phyloP scores from a whole-genome alignment of 2,888 invertebrate genomes.

The Eucera pruinosa region DNA sequence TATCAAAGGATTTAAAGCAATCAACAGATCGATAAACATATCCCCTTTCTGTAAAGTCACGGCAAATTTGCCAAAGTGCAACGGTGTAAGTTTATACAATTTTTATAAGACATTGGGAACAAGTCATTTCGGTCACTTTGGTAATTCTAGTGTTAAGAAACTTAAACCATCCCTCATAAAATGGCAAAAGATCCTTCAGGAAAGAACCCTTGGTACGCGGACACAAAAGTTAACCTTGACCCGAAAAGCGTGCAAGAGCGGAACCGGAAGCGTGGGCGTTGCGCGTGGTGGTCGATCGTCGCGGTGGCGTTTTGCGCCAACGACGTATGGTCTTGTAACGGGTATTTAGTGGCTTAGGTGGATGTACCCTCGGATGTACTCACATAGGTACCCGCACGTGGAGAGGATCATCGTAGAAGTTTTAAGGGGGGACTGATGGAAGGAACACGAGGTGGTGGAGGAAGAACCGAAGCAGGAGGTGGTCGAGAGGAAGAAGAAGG shows the following conservation, averaged over 20 bases:
- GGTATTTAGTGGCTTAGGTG: constrained; percentile 53
- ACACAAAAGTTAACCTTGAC: constrained; percentile 51
- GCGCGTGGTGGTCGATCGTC: constrained; percentile 22
- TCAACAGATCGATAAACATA: no score
- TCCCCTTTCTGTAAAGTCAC: no score
- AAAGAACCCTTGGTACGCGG: no score
- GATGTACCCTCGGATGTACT: constrained; percentile 57
- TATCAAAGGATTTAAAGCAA: no score
- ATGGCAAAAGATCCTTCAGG: background rate
- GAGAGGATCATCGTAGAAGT: constrained; percentile 24
- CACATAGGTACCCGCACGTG: constrained; percentile 35
- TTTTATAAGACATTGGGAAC: no score
- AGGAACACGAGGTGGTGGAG: constrained; percentile 53
- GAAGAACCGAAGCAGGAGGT: constrained; percentile 58
- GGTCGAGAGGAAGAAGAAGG: constrained; percentile 64
- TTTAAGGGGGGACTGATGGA: constrained; percentile 29
- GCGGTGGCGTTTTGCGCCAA: constrained; percentile 34
- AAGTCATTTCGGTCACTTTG: no score
- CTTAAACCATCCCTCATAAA: background rate
- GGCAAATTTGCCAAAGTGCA: no score
- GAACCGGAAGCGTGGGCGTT: constrained; percentile 59
- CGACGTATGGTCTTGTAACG: constrained; percentile 38
- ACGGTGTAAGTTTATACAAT: no score
- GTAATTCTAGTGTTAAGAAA: background rate
- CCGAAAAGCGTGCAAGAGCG: constrained; percentile 57